A percentile compares a stretch with the other conserved stretches of the same genome.
Conservation (phyloP, 2,888 invertebrate genomes). For the Homarus gammarus region DNA sequence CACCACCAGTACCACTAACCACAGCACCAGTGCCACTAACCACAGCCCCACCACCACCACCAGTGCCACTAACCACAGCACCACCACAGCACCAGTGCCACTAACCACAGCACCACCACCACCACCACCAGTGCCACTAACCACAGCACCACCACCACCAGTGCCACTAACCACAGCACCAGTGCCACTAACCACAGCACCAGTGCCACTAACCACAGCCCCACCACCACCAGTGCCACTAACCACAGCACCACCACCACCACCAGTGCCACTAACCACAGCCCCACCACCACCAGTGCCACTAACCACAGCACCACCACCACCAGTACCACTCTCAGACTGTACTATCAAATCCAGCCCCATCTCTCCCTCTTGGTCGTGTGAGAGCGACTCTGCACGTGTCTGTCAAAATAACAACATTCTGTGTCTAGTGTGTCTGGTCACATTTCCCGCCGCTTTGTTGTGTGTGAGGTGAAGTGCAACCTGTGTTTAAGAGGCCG, state of each 20-base stretch:
- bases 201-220: background rate
- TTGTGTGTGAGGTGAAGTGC: background rate
- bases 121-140: background rate
- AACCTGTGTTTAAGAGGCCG: background rate
- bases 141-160: background rate
- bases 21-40: too few relatives aligned
- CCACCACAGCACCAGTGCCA: too few relatives aligned
- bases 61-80: too few relatives aligned
- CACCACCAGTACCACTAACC: too few relatives aligned
- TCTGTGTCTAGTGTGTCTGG: too few relatives aligned
- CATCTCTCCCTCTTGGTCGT: background rate
- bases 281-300: background rate
- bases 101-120: background rate
- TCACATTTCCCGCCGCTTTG: too few relatives aligned
- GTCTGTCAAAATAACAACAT: slow-evolving; percentile 23
- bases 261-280: background rate
- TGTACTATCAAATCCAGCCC: background rate
- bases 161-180: background rate
- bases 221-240: background rate
- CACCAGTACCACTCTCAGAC: background rate
- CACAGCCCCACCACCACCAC: too few relatives aligned
- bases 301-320: background rate
- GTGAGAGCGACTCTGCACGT: background rate
- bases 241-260: background rate
- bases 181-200: background rate